A percentile compares a stretch with the other conserved stretches of the same genome.
Evolutionary conservation across 64 coral and sea anemone genomes (phyloP).

Genomic region (Montipora cactus): DNA sequence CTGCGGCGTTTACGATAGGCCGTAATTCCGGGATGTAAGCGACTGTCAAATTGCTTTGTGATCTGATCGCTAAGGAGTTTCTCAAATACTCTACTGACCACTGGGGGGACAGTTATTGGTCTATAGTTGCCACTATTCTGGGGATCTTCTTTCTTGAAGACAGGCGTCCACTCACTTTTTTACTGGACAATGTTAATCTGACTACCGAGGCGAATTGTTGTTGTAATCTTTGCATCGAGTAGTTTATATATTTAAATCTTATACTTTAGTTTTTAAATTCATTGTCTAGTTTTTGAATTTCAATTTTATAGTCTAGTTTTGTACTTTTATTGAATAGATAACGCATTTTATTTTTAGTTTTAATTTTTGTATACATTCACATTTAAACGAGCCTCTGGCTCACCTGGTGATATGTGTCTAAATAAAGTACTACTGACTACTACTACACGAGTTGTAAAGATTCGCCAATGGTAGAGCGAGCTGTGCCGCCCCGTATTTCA

Average conservation of each 20-base stretch:
- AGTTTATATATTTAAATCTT: too few species aligned
- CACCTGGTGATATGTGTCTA: too few species aligned
- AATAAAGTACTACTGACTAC: background rate
- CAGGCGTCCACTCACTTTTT: slow-evolving; percentile 24
- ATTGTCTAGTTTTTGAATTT: background rate
- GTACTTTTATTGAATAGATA: too few species aligned
- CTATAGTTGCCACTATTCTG: background rate
- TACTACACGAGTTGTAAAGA: slow-evolving; percentile 44
- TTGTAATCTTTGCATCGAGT: too few species aligned
- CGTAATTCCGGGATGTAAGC: background rate
- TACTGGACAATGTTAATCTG: background rate
- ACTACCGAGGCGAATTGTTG: too few species aligned
- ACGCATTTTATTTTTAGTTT: too few species aligned
- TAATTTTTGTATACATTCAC: too few species aligned
- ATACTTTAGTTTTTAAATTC: too few species aligned
- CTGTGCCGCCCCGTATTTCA: slow-evolving; percentile 8
- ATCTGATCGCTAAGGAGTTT: slow-evolving; percentile 23
- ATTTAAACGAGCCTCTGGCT: too few species aligned
- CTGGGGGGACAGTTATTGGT: slow-evolving; percentile 49
- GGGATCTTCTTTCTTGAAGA: slow-evolving; percentile 39
- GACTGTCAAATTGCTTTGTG: slow-evolving; percentile 19
- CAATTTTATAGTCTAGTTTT: too few species aligned
- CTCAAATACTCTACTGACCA: slow-evolving; percentile 19
- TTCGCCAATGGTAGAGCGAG: slow-evolving; percentile 29
- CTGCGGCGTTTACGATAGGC: slow-evolving; percentile 19